Evolutionary conservation across 2,797 vertebrate genomes (phyloP).

Genomic region (Gobio occitaniae): DNA sequence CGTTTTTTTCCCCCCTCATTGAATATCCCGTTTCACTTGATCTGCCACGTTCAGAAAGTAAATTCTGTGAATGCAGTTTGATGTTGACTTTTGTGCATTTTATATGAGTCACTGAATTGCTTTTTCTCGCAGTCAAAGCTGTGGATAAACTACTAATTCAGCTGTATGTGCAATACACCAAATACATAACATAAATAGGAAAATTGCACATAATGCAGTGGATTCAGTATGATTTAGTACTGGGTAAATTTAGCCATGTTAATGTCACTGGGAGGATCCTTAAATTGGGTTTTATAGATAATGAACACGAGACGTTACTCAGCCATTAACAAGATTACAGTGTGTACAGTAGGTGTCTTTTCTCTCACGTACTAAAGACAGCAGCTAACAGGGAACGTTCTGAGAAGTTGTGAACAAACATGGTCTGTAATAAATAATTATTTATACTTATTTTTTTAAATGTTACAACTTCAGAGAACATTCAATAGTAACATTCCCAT

Average conservation of each 20-base stretch:
- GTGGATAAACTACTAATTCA: not conserved
- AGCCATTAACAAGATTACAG: not conserved
- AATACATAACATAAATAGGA: not conserved
- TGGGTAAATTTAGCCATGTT: not conserved
- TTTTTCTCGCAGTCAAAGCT: not conserved
- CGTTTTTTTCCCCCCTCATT: not conserved
- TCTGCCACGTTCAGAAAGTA: not conserved
- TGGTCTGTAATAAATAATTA: not conserved
- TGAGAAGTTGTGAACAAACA: not conserved
- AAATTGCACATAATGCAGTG: not conserved
- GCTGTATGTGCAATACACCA: not conserved
- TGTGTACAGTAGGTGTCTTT: not conserved
- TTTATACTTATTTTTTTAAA: not conserved
- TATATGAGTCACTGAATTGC: not conserved
- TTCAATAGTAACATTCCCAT: not conserved
- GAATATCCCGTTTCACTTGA: not conserved
- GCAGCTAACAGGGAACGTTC: not conserved
- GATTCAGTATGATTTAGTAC: not conserved
- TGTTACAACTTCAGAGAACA: not conserved
- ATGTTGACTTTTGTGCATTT: not conserved
- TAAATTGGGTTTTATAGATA: conserved; percentile 6
- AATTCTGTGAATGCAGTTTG: not conserved
- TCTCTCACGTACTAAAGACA: not conserved
- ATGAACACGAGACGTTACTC: not conserved
- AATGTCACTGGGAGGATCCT: not conserved